Conservation (phyloP, 2,888 invertebrate species). For the Mechanitis mazaeus region DNA sequence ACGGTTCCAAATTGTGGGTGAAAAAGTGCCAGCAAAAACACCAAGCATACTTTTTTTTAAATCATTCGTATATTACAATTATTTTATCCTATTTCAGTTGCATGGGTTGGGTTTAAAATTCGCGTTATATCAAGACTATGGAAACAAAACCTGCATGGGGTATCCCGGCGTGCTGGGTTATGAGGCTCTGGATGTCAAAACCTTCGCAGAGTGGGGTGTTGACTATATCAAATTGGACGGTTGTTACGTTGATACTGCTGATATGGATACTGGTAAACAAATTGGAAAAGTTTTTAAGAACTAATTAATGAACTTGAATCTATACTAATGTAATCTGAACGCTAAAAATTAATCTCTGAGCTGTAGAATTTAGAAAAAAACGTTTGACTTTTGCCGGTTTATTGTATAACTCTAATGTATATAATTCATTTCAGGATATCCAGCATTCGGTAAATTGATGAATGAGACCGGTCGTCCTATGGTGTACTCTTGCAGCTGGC, state of each 20-base stretch:
- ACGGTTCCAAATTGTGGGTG: too few relatives aligned
- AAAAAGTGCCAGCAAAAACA: too few relatives aligned
- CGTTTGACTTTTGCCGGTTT: too few relatives aligned
- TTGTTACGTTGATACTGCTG: conserved; percentile 79
- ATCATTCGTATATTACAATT: too few relatives aligned
- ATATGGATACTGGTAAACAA: conserved; percentile 73
- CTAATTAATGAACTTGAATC: too few relatives aligned
- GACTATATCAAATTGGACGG: conserved; percentile 91
- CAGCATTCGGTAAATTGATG: conserved; percentile 80
- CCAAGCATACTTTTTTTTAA: too few relatives aligned
- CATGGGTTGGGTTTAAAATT: conserved; percentile 85
- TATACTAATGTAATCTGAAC: too few relatives aligned
- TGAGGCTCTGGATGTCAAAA: conserved; percentile 81
- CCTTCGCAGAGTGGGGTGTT: conserved; percentile 87
- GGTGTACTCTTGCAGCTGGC: conserved; percentile 90
- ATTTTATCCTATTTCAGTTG: conserved; percentile 66
- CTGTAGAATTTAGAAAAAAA: too few relatives aligned
- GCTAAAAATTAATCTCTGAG: too few relatives aligned
- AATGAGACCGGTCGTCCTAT: conserved; percentile 86
- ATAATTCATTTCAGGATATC: conserved; percentile 78
- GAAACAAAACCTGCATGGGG: conserved; percentile 84
- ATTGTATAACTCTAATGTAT: too few relatives aligned
- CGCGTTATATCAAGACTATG: conserved; percentile 89
- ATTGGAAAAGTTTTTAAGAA: too few relatives aligned
- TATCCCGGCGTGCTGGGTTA: conserved; percentile 85